phyloP scores from a whole-genome alignment of 2,113 vertebrate genomes.

The Naja naja region DNA sequence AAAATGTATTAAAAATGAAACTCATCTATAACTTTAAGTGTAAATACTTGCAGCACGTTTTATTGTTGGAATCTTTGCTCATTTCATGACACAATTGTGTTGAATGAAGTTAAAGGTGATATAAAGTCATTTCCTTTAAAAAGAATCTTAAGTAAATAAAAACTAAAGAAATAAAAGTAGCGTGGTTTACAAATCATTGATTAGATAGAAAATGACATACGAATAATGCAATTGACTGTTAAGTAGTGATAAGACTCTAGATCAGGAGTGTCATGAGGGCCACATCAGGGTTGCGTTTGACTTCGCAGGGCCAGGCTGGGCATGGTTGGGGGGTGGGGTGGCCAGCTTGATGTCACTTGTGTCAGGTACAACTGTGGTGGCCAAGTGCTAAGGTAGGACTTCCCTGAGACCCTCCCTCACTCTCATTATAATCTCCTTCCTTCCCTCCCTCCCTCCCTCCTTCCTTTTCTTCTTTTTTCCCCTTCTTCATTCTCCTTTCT shows the following conservation, averaged over 20 bases:
- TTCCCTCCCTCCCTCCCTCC: no score
- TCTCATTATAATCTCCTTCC: no score
- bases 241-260: background rate
- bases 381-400: no score
- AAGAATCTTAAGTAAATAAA: slow-evolving; percentile 28
- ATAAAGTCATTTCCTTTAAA: slow-evolving; percentile 16
- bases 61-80: slow-evolving; percentile 37
- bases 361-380: no score
- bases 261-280: no score
- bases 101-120: slow-evolving; percentile 46
- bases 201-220: background rate
- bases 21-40: slow-evolving; percentile 28
- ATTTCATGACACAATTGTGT: slow-evolving; percentile 31
- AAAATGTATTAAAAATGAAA: slow-evolving; percentile 11
- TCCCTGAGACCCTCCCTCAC: no score
- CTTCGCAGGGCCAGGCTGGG: no score
- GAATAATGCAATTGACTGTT: slow-evolving; percentile 24
- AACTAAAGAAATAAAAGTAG: slow-evolving; percentile 28
- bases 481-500: no score
- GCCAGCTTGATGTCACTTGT: no score
- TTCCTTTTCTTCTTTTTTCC: no score
- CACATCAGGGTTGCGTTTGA: no score
- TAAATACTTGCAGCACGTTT: slow-evolving; percentile 40
- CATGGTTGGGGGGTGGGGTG: no score
- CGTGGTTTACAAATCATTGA: slow-evolving; percentile 41